Percentiles rank a stretch among this genome's conserved stretches.
Conservation (phyloP, 2,888 invertebrate species). For the Callyntrura sp. region DNA sequence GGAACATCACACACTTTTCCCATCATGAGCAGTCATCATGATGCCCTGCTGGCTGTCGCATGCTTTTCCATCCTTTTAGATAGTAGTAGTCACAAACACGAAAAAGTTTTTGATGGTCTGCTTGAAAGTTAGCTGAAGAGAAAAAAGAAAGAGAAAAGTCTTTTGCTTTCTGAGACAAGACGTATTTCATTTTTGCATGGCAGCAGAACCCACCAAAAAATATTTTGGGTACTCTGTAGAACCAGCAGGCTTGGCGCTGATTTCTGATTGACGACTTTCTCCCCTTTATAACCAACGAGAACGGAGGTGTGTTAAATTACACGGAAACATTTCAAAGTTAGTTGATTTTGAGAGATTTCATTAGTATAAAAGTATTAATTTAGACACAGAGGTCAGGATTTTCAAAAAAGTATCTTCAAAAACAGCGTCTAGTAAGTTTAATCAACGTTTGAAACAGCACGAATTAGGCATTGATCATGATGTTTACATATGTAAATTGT, state of each 20-base stretch:
- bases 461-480: no score
- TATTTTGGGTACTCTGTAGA: conserved; percentile 3
- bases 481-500: no score
- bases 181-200: conserved; percentile 26
- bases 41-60: conserved; percentile 40
- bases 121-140: background rate
- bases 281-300: background rate
- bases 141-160: background rate
- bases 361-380: no score
- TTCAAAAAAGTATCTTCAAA: no score
- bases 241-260: background rate
- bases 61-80: conserved; percentile 25
- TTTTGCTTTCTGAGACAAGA: background rate
- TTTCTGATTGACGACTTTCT: background rate
- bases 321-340: no score
- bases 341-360: no score
- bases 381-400: no score
- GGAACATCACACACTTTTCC: conserved; percentile 58
- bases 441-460: no score
- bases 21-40: conserved; percentile 51
- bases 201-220: conserved; percentile 16
- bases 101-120: conserved; percentile 45
- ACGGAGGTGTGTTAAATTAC: no score
- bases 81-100: background rate
- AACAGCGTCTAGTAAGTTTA: no score